Evolutionary conservation across 2,113 vertebrate genomes (phyloP), one percentile per base, ranked within the genome.

Genomic region (Camelus bactrianus): DNA sequence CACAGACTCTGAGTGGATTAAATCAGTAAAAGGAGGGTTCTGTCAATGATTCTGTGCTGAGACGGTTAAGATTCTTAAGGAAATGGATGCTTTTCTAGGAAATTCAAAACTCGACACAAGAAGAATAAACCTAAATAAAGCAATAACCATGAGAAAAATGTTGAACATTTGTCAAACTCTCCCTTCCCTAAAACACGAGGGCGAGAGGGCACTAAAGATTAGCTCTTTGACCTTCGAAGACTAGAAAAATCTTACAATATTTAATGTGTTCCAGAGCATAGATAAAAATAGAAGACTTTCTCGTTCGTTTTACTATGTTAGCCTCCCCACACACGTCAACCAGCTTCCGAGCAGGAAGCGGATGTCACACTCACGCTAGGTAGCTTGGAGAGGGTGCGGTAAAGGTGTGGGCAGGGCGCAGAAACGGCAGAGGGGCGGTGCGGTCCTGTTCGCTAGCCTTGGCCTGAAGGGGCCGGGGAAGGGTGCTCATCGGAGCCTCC

Each of bases 201-300:
- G 28, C 62, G 94, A 94, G 32, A 60, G 62, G 56, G 13, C 62
- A 96, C 35, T 91, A 22, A 92, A 89, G 80, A 80, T 58, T 42
- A 69, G 62, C 64, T 83, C 50, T 83, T 79, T 98, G 95, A 88
- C 94, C 72, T 92, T 92, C 67, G 97, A 87, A 91, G 86, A 90
- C 80, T 75, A 95, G 86, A 81, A 91, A 89, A 80, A 42, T 83
- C 88, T 93, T 94, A 70, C n/a, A 54, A 65, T 95, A 52, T 86
- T 91, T 94, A 64, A 72, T 77, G n/a, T 89, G 67, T 93, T 94
- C 87, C 79, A 84, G 92, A 92, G 52, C 72, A 58, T 4, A 64
- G 79, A 69, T 75, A 94, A 89, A 93, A 97, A 96, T 81, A 94
- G 93, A 62, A 93, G n/a, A 30, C n/a, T 92, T 93, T 73, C 87